Conservation (phyloP, 2,113 vertebrate species). For the Hippoglossus stenolepis region DNA sequence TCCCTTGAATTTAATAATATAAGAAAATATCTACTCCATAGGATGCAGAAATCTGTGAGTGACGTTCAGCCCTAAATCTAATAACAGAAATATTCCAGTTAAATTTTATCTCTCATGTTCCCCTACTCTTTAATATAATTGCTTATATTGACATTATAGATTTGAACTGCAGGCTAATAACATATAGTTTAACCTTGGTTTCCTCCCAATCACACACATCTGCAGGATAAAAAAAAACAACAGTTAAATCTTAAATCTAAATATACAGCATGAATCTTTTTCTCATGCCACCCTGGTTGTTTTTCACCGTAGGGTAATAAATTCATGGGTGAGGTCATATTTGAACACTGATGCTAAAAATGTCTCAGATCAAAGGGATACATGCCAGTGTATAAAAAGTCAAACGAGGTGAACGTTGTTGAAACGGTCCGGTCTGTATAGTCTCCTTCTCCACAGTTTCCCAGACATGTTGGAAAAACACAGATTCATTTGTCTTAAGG, state of each 20-base stretch:
- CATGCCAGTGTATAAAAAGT: slow-evolving; percentile 38
- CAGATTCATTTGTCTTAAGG: slow-evolving; percentile 59
- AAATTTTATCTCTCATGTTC: not conserved
- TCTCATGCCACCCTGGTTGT: not conserved
- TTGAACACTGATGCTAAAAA: slow-evolving; percentile 8
- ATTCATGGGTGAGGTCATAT: slow-evolving; percentile 15
- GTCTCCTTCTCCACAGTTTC: slow-evolving; percentile 50
- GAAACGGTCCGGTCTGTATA: slow-evolving; percentile 48
- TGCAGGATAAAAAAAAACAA: too few species aligned
- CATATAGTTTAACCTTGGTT: too few species aligned
- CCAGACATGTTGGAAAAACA: slow-evolving; percentile 70
- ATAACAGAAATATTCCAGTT: too few species aligned
- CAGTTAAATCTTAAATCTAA: not conserved
- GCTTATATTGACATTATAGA: not conserved
- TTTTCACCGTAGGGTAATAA: not conserved
- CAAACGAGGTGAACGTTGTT: slow-evolving; percentile 62
- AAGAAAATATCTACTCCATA: too few species aligned
- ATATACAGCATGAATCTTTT: not conserved
- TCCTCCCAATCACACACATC: too few species aligned
- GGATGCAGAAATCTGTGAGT: too few species aligned
- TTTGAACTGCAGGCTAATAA: too few species aligned
- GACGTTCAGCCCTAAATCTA: too few species aligned
- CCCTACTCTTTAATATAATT: not conserved
- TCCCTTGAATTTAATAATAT: too few species aligned
- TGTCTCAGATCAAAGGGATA: slow-evolving; percentile 3